Percentiles rank a stretch among this genome's conserved stretches.
phyloP scores from a whole-genome alignment of 2,797 vertebrate genomes.

The Psittacula echo region DNA sequence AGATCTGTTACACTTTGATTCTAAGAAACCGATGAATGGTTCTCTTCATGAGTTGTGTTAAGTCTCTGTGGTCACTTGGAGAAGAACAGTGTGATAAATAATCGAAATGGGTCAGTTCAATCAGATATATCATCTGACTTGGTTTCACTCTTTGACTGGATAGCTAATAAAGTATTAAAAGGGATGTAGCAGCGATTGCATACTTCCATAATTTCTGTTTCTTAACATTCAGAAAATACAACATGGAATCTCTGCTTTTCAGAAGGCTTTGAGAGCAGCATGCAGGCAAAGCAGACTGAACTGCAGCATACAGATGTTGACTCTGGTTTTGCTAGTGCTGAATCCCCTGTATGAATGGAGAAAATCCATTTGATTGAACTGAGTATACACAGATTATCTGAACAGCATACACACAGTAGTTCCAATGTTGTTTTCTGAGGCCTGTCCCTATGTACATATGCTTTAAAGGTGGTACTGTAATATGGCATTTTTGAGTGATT shows the following conservation, averaged over 20 bases:
- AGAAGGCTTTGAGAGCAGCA: background rate
- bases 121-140: conserved; percentile 5
- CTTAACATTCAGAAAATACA: background rate
- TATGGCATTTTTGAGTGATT: background rate
- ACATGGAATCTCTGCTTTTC: background rate
- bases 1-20: conserved; percentile 44
- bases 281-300: background rate
- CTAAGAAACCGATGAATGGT: background rate
- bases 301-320: background rate
- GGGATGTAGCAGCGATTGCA: background rate
- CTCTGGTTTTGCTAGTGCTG: background rate
- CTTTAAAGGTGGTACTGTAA: background rate
- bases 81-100: conserved; percentile 22
- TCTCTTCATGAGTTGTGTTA: background rate
- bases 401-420: background rate
- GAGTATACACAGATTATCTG: background rate
- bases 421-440: background rate
- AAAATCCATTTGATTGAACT: background rate
- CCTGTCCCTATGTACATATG: background rate
- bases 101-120: background rate
- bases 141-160: conserved; percentile 5
- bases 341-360: background rate
- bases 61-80: conserved; percentile 1
- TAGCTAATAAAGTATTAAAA: conserved; percentile 21
- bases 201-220: background rate